Conservation (phyloP, 2,113 vertebrate species). For the Boulengeromyrus knoepffleri region DNA sequence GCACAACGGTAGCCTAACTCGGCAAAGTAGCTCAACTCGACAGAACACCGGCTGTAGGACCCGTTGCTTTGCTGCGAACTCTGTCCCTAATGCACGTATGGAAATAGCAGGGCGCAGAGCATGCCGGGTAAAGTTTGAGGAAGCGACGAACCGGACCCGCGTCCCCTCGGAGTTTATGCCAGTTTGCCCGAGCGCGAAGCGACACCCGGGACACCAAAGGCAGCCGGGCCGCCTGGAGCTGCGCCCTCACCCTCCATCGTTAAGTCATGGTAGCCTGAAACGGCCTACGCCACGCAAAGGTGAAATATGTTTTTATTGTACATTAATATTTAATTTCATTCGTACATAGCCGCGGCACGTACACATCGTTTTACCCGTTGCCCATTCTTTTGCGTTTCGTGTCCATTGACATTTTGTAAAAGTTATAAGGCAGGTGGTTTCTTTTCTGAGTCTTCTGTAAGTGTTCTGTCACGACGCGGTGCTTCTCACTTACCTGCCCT, state of each 20-base stretch:
- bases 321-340: background rate
- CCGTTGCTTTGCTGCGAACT: background rate
- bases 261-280: background rate
- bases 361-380: background rate
- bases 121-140: background rate
- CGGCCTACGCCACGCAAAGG: background rate
- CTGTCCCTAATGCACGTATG: background rate
- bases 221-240: background rate
- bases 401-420: background rate
- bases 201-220: background rate
- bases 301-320: background rate
- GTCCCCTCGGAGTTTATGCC: background rate
- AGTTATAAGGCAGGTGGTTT: background rate
- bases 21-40: too few species aligned
- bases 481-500: background rate
- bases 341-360: background rate
- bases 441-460: background rate
- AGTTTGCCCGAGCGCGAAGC: background rate
- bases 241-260: background rate
- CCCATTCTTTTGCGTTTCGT: background rate
- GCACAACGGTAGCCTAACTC: too few species aligned
- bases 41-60: background rate
- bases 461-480: background rate
- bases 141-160: background rate
- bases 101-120: background rate